Conservation (phyloP, 1,140 invertebrate genomes). For the Drosophila pruinosa region DNA sequence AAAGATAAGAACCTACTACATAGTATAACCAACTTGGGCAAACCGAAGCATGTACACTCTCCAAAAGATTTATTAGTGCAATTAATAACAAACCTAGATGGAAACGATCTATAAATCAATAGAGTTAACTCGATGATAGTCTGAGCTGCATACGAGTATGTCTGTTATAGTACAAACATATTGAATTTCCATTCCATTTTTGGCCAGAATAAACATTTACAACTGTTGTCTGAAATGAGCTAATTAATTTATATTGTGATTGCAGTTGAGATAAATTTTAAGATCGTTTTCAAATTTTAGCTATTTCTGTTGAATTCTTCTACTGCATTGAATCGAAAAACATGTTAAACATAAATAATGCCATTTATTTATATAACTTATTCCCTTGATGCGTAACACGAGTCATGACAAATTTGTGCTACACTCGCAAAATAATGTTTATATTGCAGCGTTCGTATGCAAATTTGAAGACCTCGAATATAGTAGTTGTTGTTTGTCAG, state of each 20-base stretch:
- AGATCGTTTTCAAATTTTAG: not conserved
- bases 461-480: constrained; percentile 33
- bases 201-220: not conserved
- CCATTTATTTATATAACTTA: not conserved
- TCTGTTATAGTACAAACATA: no score
- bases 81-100: not conserved
- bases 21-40: not conserved
- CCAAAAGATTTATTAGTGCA: constrained; percentile 1
- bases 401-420: constrained; percentile 33
- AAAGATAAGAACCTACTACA: constrained; percentile 21
- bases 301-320: not conserved
- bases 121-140: not conserved
- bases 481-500: not conserved
- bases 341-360: not conserved
- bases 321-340: not conserved
- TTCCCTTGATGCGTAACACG: constrained; percentile 13
- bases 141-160: not conserved
- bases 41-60: constrained; percentile 3
- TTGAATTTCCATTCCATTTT: constrained; percentile 6
- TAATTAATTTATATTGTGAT: not conserved
- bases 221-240: not conserved
- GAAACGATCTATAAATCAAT: constrained; percentile 10
- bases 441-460: constrained; percentile 32
- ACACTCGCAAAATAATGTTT: constrained; percentile 18
- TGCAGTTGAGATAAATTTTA: not conserved